Evolutionary conservation across 2,888 invertebrate genomes (phyloP).

Genomic region (Diploptera punctata): DNA sequence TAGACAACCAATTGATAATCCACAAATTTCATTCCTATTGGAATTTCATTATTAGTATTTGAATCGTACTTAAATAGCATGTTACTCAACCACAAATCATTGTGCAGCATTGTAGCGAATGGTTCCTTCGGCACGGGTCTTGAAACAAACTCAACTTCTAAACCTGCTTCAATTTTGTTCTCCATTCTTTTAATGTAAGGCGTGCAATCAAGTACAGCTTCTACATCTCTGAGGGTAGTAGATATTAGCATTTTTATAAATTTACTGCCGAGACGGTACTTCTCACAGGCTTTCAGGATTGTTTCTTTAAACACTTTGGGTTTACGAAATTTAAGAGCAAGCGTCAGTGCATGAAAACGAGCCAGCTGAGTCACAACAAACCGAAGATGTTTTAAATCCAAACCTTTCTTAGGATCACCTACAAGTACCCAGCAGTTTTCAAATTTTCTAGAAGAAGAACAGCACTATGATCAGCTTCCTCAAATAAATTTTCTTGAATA

Average conservation of each 20-base stretch:
- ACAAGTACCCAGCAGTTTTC: conserved; percentile 48
- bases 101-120: conserved; percentile 62
- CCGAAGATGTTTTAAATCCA: conserved; percentile 12
- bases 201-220: conserved; percentile 34
- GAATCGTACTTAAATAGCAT: conserved; percentile 60
- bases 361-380: neutral
- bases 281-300: neutral
- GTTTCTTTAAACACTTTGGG: neutral
- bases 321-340: neutral
- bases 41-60: conserved; percentile 41
- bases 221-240: conserved; percentile 44
- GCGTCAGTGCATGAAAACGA: conserved; percentile 3
- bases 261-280: neutral
- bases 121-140: conserved; percentile 49
- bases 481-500: conserved; percentile 50
- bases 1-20: conserved; percentile 65
- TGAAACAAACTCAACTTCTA: neutral
- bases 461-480: conserved; percentile 56
- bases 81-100: conserved; percentile 68
- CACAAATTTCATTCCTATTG: conserved; percentile 61
- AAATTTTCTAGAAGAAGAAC: conserved; percentile 65
- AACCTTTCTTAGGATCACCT: neutral
- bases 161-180: conserved; percentile 21
- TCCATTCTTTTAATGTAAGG: conserved; percentile 31
- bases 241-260: conserved; percentile 46